phyloP scores from a whole-genome alignment of 2,888 invertebrate species.

The Choreutis nemorana region DNA sequence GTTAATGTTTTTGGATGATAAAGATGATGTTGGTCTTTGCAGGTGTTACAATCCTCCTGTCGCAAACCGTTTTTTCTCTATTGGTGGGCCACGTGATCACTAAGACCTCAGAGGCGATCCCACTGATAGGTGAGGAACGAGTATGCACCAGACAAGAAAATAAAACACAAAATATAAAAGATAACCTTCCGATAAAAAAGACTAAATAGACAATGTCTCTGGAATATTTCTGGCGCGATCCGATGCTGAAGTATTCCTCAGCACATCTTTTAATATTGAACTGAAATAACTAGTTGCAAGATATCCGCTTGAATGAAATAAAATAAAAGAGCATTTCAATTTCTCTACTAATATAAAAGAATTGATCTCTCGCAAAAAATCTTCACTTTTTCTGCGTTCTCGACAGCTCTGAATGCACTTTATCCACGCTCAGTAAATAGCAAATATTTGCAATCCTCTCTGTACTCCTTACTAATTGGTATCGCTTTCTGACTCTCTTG shows the following conservation, averaged over 20 bases:
- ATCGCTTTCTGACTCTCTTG: conserved; percentile 34
- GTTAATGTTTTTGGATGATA: too few relatives aligned
- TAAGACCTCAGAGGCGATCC: conserved; percentile 98
- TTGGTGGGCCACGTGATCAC: conserved; percentile 99
- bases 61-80: conserved; percentile 98
- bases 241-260: too few relatives aligned
- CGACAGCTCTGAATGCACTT: conserved; percentile 39
- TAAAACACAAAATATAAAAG: too few relatives aligned
- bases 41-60: conserved; percentile 99
- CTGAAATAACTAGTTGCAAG: too few relatives aligned
- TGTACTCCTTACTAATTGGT: conserved; percentile 16
- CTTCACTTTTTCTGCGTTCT: conserved; percentile 33
- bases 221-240: too few relatives aligned
- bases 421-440: conserved; percentile 32
- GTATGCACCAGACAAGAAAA: conserved; percentile 20
- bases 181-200: too few relatives aligned
- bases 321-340: too few relatives aligned
- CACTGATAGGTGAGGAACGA: conserved; percentile 89
- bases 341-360: too few relatives aligned
- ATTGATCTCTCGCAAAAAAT: conserved; percentile 22
- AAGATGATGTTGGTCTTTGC: conserved; percentile 80
- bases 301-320: too few relatives aligned
- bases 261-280: too few relatives aligned
- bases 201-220: too few relatives aligned
- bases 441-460: conserved; percentile 11